Conservation (phyloP, 2,113 vertebrate genomes). For the Chroicocephalus ridibundus region DNA sequence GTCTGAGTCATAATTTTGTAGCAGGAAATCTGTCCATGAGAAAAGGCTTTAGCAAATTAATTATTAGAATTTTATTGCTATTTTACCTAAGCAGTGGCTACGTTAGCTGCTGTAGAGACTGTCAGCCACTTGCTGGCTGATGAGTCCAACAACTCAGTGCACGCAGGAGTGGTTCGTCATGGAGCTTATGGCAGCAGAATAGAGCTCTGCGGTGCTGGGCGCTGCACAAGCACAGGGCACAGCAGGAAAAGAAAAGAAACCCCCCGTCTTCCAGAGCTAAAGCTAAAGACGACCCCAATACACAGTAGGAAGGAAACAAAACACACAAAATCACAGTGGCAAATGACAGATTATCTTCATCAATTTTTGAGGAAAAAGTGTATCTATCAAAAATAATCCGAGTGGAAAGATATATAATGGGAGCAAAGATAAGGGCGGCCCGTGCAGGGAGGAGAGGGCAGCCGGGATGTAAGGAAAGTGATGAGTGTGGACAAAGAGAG, state of each 20-base stretch:
- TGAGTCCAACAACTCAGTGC: background rate
- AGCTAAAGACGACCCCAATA: background rate
- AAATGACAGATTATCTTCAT: background rate
- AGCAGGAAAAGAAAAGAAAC: background rate
- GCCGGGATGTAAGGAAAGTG: background rate
- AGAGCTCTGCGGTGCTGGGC: background rate
- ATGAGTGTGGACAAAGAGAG: background rate
- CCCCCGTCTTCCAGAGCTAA: background rate
- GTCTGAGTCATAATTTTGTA: background rate
- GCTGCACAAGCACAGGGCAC: background rate
- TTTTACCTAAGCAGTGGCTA: background rate
- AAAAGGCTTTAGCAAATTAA: background rate
- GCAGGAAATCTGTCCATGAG: background rate
- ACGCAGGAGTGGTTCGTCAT: background rate
- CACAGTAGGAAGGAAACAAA: background rate
- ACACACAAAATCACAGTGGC: background rate
- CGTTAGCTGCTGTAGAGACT: background rate
- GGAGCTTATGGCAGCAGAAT: background rate
- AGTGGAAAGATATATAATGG: background rate
- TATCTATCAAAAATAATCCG: background rate
- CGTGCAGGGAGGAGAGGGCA: background rate
- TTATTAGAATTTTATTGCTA: background rate
- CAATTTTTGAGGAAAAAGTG: background rate
- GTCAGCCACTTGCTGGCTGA: background rate
- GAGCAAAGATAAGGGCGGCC: background rate